phyloP scores from a whole-genome alignment of 1,140 invertebrate genomes.

The Phocides pigmalion region DNA sequence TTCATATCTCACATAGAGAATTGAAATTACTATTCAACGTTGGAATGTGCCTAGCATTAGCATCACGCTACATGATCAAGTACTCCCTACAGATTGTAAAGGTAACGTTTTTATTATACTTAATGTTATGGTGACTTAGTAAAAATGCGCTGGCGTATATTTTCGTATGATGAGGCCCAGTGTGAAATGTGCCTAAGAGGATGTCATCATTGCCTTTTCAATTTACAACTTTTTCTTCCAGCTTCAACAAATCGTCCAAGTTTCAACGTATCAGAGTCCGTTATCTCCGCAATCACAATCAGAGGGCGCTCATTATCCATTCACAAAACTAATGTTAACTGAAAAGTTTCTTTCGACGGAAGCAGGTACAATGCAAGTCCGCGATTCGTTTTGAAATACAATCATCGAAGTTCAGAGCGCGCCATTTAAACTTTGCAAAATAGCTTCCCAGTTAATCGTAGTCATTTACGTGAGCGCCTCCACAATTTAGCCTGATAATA shows the following conservation, averaged over 20 bases:
- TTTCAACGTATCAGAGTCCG: slow-evolving; percentile 11
- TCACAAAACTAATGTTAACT: slow-evolving; percentile 51
- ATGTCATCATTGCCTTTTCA: slow-evolving; percentile 6
- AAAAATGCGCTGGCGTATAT: too few relatives aligned
- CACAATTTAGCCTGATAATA: slow-evolving; percentile 59
- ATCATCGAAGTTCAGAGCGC: slow-evolving; percentile 61
- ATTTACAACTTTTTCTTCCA: neutral
- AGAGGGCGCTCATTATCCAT: slow-evolving; percentile 44
- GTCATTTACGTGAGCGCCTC: slow-evolving; percentile 68
- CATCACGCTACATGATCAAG: too few relatives aligned
- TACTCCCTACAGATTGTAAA: too few relatives aligned
- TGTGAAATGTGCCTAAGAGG: too few relatives aligned
- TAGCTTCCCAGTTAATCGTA: slow-evolving; percentile 72
- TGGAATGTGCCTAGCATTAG: too few relatives aligned
- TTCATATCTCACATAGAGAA: too few relatives aligned
- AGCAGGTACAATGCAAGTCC: slow-evolving; percentile 50
- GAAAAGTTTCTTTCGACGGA: slow-evolving; percentile 45
- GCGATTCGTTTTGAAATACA: slow-evolving; percentile 59
- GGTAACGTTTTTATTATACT: too few relatives aligned
- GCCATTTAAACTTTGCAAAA: slow-evolving; percentile 71
- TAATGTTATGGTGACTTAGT: too few relatives aligned
- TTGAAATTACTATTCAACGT: too few relatives aligned
- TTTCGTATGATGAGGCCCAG: too few relatives aligned
- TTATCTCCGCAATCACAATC: slow-evolving; percentile 24
- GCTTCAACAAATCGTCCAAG: slow-evolving; percentile 15